Evolutionary conservation across 2,797 vertebrate genomes (phyloP).

Genomic region (Crenuchus spilurus): DNA sequence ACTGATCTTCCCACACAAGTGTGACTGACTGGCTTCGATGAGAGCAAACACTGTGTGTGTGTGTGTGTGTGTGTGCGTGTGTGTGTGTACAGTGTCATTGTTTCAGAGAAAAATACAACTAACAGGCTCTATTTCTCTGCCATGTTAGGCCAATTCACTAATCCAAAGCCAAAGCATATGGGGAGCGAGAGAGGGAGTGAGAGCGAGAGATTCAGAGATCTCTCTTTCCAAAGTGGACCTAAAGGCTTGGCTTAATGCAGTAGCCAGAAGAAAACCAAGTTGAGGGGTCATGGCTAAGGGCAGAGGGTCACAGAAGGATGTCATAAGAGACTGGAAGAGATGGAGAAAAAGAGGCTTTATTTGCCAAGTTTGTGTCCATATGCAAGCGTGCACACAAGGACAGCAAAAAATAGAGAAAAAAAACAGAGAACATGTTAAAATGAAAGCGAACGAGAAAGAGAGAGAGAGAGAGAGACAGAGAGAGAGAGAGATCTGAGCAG

Average conservation of each 20-base stretch:
- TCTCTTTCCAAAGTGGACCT: conserved; percentile 2
- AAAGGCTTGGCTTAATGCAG: conserved; percentile 44
- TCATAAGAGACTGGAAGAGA: conserved; percentile 16
- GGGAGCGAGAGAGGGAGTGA: conserved; percentile 45
- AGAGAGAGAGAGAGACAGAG: conserved; percentile 35
- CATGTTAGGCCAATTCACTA: conserved; percentile 77
- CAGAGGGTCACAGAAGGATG: conserved; percentile 34
- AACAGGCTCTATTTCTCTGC: conserved; percentile 73
- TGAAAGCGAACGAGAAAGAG: conserved; percentile 58
- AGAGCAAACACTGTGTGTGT: conserved; percentile 57
- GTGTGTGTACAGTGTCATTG: conserved; percentile 37
- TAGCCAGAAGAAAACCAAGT: conserved; percentile 23
- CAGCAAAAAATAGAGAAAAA: conserved; percentile 14
- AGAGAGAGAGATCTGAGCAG: conserved; percentile 68
- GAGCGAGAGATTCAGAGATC: conserved; percentile 47
- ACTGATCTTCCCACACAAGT: conserved; percentile 30
- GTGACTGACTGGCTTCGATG: conserved; percentile 66
- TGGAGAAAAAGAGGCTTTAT: conserved; percentile 51
- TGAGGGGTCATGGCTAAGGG: conserved; percentile 34
- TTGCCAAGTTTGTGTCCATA: conserved; percentile 12
- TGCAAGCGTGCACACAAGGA: conserved; percentile 17
- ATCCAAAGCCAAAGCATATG: conserved; percentile 76
- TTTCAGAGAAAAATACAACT: conserved; percentile 57
- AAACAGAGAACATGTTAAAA: conserved; percentile 28
- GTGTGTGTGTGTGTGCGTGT: conserved; percentile 1